Percentiles rank a stretch among this genome's conserved stretches.
These are phyloP conservation scores for Orussus abietinus DNA, from an alignment of 1,140 invertebrate species.

Conservation along the genomic window DNA sequence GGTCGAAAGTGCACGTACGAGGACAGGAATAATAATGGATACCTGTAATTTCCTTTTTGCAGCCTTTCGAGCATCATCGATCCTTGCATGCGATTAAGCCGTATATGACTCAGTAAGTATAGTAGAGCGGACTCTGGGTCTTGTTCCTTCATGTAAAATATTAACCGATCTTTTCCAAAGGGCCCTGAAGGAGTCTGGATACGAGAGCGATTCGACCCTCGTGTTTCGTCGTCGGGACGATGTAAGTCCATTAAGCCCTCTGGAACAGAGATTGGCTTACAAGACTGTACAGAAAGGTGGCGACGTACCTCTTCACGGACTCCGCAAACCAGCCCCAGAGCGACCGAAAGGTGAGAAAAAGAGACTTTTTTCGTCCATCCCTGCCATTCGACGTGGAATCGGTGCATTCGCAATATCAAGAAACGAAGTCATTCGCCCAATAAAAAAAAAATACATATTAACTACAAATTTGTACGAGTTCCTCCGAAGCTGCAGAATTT, in stretches of 20 bases:
- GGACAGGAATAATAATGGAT: too few relatives aligned
- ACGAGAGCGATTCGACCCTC: slow-evolving; percentile 85
- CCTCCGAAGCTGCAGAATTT: too few relatives aligned
- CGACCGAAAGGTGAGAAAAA: slow-evolving; percentile 78
- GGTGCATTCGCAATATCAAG: too few relatives aligned
- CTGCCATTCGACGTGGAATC: too few relatives aligned
- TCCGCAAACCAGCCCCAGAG: slow-evolving; percentile 83
- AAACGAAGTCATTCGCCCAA: too few relatives aligned
- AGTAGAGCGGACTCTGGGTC: slow-evolving; percentile 9
- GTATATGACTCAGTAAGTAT: slow-evolving; percentile 69
- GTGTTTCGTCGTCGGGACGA: slow-evolving; percentile 72
- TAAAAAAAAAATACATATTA: too few relatives aligned
- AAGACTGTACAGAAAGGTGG: slow-evolving; percentile 84
- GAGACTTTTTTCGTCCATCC: too few relatives aligned
- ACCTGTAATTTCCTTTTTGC: slow-evolving; percentile 28
- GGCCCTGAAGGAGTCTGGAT: slow-evolving; percentile 82
- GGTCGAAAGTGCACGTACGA: slow-evolving; percentile 11
- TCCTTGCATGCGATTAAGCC: slow-evolving; percentile 53
- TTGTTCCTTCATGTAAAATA: not conserved
- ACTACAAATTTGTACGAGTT: too few relatives aligned
- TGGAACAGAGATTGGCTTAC: slow-evolving; percentile 78
- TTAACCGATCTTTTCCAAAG: slow-evolving; percentile 47
- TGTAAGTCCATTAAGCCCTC: slow-evolving; percentile 67
- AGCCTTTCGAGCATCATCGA: slow-evolving; percentile 49
- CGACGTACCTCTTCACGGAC: slow-evolving; percentile 83